These are phyloP conservation scores for Actinia equina DNA, from an alignment of 64 coral and sea anemone species.

Conservation along the genomic window DNA sequence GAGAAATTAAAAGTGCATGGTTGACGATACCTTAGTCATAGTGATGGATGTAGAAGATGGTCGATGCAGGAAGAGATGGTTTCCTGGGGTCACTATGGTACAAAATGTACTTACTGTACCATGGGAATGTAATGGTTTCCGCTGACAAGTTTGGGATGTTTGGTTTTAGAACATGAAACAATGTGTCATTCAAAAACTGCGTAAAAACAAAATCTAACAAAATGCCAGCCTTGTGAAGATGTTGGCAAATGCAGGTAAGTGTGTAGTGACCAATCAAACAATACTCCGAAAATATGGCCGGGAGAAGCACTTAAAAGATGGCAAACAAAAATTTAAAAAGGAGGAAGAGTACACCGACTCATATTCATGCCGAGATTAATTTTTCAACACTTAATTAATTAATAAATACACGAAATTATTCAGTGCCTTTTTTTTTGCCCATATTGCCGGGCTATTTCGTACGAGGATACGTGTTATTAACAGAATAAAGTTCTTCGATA, in stretches of 20 bases:
- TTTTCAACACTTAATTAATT: background rate
- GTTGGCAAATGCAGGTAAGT: no score
- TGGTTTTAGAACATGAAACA: no score
- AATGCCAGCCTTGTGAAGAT: no score
- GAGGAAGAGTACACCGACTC: background rate
- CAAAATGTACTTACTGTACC: background rate
- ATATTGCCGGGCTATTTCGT: no score
- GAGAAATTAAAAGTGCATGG: background rate
- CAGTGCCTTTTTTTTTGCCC: background rate
- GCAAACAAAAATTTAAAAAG: background rate
- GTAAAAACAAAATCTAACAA: no score
- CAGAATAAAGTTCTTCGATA: no score
- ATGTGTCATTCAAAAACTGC: no score
- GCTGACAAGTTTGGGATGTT: no score
- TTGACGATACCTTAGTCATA: background rate
- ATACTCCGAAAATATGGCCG: background rate
- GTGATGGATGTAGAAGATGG: background rate
- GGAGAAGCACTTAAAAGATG: background rate
- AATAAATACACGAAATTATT: background rate
- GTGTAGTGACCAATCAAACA: no score
- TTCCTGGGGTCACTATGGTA: background rate
- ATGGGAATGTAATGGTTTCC: no score
- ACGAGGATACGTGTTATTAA: no score
- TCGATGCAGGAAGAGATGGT: background rate
- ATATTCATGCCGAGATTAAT: background rate